These are phyloP conservation scores for Eira barbara DNA, from an alignment of 2,113 vertebrate genomes.

Conservation along the genomic window DNA sequence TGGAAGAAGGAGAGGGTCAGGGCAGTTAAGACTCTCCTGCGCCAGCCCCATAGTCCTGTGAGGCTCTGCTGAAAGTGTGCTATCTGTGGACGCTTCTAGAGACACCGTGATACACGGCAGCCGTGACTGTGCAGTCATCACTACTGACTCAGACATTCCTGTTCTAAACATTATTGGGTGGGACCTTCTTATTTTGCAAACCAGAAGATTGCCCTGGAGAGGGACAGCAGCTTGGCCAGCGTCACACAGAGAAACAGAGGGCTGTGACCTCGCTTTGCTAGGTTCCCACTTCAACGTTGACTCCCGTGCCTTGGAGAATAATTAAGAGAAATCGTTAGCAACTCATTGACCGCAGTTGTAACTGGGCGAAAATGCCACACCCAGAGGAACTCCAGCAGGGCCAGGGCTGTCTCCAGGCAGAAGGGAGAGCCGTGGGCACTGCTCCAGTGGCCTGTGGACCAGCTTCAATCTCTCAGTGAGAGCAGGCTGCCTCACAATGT, in stretches of 20 bases:
- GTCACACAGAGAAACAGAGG: background rate
- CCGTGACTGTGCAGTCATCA: background rate
- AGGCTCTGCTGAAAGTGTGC: fast-evolving
- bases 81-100: fast-evolving
- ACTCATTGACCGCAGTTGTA: background rate
- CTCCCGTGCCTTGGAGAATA: background rate
- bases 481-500: fast-evolving
- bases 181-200: background rate
- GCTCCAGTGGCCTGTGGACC: background rate
- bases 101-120: background rate
- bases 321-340: background rate
- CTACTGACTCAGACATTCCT: background rate
- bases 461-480: background rate
- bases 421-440: background rate
- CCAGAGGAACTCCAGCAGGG: background rate
- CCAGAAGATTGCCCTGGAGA: background rate
- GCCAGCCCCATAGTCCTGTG: background rate
- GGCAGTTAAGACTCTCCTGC: background rate
- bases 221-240: no score
- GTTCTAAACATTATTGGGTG: background rate
- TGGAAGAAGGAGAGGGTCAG: background rate
- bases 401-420: background rate
- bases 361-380: background rate
- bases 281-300: background rate
- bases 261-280: background rate